A percentile compares a stretch with the other conserved stretches of the same genome.
phyloP scores from a whole-genome alignment of 2,888 invertebrate species.

The Mythimna lalbum region DNA sequence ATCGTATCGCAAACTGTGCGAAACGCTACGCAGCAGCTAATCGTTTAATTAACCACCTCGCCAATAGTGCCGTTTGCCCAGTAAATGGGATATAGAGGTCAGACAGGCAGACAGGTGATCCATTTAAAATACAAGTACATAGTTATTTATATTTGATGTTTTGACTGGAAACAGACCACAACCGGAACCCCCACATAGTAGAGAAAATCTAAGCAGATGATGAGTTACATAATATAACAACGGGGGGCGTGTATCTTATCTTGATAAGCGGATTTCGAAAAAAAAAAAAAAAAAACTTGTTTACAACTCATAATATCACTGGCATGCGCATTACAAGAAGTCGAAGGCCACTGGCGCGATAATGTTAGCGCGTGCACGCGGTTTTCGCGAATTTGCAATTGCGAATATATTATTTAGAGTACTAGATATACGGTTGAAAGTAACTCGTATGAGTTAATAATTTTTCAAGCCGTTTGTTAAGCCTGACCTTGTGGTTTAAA shows the following conservation, averaged over 20 bases:
- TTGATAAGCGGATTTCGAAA: slow-evolving; percentile 58
- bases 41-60: neutral
- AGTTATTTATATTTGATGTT: too few relatives aligned
- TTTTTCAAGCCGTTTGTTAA: slow-evolving; percentile 73
- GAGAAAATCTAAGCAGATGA: neutral
- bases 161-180: neutral
- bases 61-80: neutral
- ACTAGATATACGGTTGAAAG: slow-evolving; percentile 76
- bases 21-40: too few relatives aligned
- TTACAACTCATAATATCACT: slow-evolving; percentile 68
- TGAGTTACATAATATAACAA: slow-evolving; percentile 7
- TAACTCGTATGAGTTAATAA: slow-evolving; percentile 68
- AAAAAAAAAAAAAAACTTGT: slow-evolving; percentile 81
- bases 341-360: slow-evolving; percentile 79
- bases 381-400: slow-evolving; percentile 48
- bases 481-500: slow-evolving; percentile 84
- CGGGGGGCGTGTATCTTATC: slow-evolving; percentile 37
- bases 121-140: neutral
- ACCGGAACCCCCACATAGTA: neutral
- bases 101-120: neutral
- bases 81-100: neutral
- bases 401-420: slow-evolving; percentile 68
- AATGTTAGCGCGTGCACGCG: slow-evolving; percentile 75
- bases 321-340: slow-evolving; percentile 71
- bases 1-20: too few relatives aligned